Conservation (phyloP, 2,113 vertebrate species). For the Cyanoramphus novaezelandiae region DNA sequence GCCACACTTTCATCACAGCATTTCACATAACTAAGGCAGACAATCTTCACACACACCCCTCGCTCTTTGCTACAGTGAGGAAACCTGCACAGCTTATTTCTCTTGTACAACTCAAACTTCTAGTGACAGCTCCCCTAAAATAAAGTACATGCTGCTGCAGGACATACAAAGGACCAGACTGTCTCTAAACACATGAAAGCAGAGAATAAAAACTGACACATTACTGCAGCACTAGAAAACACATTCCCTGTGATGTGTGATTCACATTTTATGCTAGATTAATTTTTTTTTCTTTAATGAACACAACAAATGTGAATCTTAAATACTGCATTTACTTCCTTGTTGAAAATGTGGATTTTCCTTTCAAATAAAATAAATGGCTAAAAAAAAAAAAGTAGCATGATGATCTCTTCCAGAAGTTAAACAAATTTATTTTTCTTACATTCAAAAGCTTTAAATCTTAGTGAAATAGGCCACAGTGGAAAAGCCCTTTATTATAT, state of each 20-base stretch:
- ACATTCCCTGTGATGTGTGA: background rate
- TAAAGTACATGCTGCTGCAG: background rate
- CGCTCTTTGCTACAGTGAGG: background rate
- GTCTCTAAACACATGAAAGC: background rate
- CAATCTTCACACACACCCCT: background rate
- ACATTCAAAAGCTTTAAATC: constrained; percentile 36
- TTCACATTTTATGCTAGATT: background rate
- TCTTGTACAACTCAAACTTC: background rate
- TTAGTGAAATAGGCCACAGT: constrained; percentile 34
- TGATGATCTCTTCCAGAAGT: background rate
- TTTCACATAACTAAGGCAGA: background rate
- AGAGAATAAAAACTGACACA: background rate
- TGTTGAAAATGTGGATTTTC: background rate
- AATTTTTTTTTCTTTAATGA: background rate
- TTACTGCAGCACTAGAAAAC: background rate
- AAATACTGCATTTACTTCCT: background rate
- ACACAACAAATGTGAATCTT: background rate
- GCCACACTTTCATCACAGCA: background rate
- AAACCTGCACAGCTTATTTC: background rate
- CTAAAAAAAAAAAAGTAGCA: background rate
- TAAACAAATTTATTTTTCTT: background rate
- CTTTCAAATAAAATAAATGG: background rate
- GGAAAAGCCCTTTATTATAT: constrained; percentile 31
- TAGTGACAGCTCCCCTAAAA: background rate
- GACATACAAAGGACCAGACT: background rate